Percentiles rank a stretch among this genome's conserved stretches.
These are phyloP conservation scores for zebrafish (Danio rerio) DNA, from an alignment of 2,113 vertebrate genomes.

Conservation along the genomic window DNA sequence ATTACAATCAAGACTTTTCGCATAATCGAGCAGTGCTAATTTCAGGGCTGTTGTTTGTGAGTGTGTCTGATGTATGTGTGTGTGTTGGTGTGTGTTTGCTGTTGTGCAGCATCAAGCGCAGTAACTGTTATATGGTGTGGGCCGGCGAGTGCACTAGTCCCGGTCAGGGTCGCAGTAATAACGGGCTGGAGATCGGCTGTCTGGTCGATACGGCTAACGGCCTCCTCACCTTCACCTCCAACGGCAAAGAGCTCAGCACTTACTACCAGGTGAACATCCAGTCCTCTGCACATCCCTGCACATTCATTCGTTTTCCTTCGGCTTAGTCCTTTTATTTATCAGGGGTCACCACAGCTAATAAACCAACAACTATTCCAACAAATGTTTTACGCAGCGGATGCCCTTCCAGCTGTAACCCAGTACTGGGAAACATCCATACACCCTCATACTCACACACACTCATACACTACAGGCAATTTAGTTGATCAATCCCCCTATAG, in stretches of 20 bases:
- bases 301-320: too few relatives aligned
- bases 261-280: slow-evolving; percentile 86
- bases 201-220: slow-evolving; percentile 88
- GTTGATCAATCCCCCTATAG: too few relatives aligned
- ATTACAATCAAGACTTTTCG: too few relatives aligned
- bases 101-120: slow-evolving; percentile 84
- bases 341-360: too few relatives aligned
- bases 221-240: slow-evolving; percentile 90
- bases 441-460: too few relatives aligned
- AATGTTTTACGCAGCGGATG: too few relatives aligned
- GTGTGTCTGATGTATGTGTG: slow-evolving; percentile 1
- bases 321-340: too few relatives aligned
- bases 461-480: too few relatives aligned
- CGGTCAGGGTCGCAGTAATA: slow-evolving; percentile 90
- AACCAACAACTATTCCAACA: too few relatives aligned
- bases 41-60: not conserved
- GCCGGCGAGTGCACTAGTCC: slow-evolving; percentile 92
- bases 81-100: slow-evolving; percentile 31
- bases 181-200: slow-evolving; percentile 93
- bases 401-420: too few relatives aligned
- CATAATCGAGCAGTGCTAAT: too few relatives aligned
- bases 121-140: slow-evolving; percentile 98
- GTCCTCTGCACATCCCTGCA: not conserved
- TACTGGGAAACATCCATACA: too few relatives aligned
- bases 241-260: slow-evolving; percentile 92